Evolutionary conservation across 2,888 invertebrate genomes (phyloP).

Genomic region (Aproaerema taeniolella): DNA sequence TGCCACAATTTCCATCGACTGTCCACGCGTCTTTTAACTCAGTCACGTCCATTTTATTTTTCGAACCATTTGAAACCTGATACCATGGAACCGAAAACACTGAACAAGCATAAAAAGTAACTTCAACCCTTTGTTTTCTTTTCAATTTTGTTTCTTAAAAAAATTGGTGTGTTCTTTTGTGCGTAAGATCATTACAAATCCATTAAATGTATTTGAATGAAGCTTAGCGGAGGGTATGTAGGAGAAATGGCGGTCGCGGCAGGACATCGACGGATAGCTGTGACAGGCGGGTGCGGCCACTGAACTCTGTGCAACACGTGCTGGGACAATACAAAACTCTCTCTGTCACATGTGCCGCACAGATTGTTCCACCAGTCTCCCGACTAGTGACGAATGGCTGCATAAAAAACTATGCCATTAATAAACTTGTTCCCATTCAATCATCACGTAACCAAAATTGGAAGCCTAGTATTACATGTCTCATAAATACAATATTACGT

Average conservation of each 20-base stretch:
- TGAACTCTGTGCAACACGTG: conserved; percentile 47
- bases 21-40: conserved; percentile 22
- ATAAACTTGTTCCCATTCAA: background rate
- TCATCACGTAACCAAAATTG: conserved; percentile 19
- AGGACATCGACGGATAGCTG: conserved; percentile 51
- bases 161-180: conserved; percentile 24
- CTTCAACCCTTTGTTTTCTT: too few species aligned
- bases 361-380: conserved; percentile 29
- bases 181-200: conserved; percentile 37
- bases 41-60: conserved; percentile 25
- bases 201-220: conserved; percentile 38
- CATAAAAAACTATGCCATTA: background rate
- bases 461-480: conserved; percentile 15
- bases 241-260: conserved; percentile 35
- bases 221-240: conserved; percentile 27
- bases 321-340: conserved; percentile 27
- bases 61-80: conserved; percentile 2
- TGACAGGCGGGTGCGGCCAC: conserved; percentile 46
- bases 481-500: conserved; percentile 30
- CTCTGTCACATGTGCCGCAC: conserved; percentile 31
- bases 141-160: conserved; percentile 9
- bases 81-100: conserved; percentile 1
- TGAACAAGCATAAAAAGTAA: too few species aligned
- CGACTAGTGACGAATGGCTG: background rate
- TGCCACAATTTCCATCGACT: conserved; percentile 17